Conservation (phyloP, 2,113 vertebrate genomes). For the Pristiophorus japonicus region DNA sequence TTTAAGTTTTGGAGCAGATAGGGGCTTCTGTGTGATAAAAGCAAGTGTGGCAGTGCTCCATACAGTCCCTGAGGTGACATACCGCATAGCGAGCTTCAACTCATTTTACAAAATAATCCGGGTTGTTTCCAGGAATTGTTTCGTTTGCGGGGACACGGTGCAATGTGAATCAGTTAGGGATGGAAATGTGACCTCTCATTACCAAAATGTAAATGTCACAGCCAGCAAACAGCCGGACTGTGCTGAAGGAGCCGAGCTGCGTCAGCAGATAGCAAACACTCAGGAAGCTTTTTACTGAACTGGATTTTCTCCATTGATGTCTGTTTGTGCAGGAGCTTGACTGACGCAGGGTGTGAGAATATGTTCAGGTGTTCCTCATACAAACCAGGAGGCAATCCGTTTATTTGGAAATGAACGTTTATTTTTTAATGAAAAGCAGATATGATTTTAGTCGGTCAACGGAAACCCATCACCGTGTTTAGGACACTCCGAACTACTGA, state of each 20-base stretch:
- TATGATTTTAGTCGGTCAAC: background rate
- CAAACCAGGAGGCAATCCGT: background rate
- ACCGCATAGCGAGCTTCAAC: too few relatives aligned
- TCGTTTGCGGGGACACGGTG: too few relatives aligned
- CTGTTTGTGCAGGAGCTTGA: background rate
- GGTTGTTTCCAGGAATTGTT: too few relatives aligned
- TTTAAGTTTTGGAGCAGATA: too few relatives aligned
- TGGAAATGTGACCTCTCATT: too few relatives aligned
- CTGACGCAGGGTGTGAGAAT: background rate
- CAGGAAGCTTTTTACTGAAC: background rate
- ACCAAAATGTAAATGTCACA: too few relatives aligned
- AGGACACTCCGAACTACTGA: background rate
- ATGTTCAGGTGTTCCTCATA: background rate
- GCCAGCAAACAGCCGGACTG: too few relatives aligned
- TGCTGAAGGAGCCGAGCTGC: background rate
- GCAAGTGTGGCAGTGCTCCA: too few relatives aligned
- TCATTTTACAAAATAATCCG: too few relatives aligned
- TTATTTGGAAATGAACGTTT: background rate
- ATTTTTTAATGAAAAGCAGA: background rate
- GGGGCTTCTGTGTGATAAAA: too few relatives aligned
- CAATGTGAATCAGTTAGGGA: too few relatives aligned
- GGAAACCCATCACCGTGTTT: background rate
- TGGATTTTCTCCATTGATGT: background rate
- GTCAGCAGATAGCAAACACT: background rate
- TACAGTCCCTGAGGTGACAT: too few relatives aligned